phyloP scores from a whole-genome alignment of 2,113 vertebrate genomes.

The Gallinago jamesoni region DNA sequence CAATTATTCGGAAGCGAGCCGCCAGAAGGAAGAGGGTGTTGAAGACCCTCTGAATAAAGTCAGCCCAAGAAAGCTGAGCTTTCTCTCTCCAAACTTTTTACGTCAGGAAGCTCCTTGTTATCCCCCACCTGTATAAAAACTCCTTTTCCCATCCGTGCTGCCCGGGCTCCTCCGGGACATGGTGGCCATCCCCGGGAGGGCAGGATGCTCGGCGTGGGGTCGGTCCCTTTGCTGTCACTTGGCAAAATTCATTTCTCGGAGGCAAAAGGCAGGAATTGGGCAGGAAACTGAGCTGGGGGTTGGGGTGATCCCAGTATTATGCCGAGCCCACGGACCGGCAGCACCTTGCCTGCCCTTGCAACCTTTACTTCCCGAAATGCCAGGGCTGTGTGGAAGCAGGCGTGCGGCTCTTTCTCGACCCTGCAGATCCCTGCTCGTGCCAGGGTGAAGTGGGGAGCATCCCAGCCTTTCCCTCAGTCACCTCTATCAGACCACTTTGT shows the following conservation, averaged over 20 bases:
- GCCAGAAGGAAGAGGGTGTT: background rate
- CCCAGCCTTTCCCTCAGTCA: slow-evolving; percentile 27
- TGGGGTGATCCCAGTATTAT: background rate
- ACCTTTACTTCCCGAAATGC: slow-evolving; percentile 12
- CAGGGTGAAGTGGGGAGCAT: background rate
- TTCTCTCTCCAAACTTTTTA: slow-evolving; percentile 23
- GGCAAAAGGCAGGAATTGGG: background rate
- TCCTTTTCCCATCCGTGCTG: background rate
- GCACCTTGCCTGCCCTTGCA: background rate
- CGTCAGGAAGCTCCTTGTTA: background rate
- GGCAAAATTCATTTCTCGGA: background rate
- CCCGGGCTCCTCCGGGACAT: slow-evolving; percentile 4
- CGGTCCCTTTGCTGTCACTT: background rate
- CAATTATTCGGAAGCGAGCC: slow-evolving; percentile 13
- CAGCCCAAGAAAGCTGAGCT: slow-evolving; percentile 1
- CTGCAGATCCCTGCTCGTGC: background rate
- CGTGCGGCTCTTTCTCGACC: background rate
- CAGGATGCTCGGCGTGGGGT: background rate
- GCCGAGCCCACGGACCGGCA: rapidly evolving
- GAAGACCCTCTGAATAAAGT: slow-evolving; percentile 23
- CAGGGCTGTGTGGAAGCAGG: background rate
- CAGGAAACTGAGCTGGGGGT: rapidly evolving
- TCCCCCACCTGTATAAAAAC: background rate
- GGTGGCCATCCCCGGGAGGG: slow-evolving; percentile 1
- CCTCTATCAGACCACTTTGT: slow-evolving; percentile 49